Evolutionary conservation across 2,797 vertebrate species (phyloP).

Genomic region (Tokudaia tokunoshimensis): DNA sequence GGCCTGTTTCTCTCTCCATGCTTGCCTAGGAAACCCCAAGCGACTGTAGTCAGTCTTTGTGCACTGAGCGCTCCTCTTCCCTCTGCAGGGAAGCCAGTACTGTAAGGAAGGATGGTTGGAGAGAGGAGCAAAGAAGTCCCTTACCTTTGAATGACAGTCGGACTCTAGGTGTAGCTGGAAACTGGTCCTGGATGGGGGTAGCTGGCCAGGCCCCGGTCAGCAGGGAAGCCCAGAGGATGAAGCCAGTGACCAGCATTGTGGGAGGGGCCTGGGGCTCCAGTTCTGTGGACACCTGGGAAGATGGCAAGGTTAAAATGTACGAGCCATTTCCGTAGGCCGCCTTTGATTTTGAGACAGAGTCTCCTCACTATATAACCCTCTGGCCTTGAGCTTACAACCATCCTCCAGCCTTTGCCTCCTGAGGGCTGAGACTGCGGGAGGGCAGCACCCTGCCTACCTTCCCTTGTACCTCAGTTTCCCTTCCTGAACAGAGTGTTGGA

Average conservation of each 20-base stretch:
- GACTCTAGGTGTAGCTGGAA: conserved; percentile 84
- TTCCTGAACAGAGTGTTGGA: not conserved
- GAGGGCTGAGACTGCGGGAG: not conserved
- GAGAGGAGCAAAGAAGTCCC: conserved; percentile 12
- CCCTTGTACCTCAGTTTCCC: not conserved
- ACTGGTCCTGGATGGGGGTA: conserved; percentile 84
- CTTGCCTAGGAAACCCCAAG: not conserved
- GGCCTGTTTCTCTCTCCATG: not conserved
- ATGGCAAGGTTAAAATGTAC: not conserved
- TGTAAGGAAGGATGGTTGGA: not conserved
- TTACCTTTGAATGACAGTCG: conserved; percentile 91
- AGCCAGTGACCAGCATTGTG: conserved; percentile 87
- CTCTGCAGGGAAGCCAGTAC: not conserved
- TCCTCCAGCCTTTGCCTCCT: not conserved
- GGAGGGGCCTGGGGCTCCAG: conserved; percentile 65
- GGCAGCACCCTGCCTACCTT: not conserved
- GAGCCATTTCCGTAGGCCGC: not conserved
- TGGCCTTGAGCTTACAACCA: not conserved
- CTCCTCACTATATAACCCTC: not conserved
- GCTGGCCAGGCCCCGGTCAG: conserved; percentile 88
- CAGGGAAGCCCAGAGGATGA: conserved; percentile 88
- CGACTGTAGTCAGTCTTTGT: not conserved
- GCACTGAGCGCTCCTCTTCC: not conserved
- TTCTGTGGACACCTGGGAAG: conserved; percentile 78
- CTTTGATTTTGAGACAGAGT: not conserved